Conservation (phyloP, 2,113 vertebrate species). For the Neolamprologus cancellatus region DNA sequence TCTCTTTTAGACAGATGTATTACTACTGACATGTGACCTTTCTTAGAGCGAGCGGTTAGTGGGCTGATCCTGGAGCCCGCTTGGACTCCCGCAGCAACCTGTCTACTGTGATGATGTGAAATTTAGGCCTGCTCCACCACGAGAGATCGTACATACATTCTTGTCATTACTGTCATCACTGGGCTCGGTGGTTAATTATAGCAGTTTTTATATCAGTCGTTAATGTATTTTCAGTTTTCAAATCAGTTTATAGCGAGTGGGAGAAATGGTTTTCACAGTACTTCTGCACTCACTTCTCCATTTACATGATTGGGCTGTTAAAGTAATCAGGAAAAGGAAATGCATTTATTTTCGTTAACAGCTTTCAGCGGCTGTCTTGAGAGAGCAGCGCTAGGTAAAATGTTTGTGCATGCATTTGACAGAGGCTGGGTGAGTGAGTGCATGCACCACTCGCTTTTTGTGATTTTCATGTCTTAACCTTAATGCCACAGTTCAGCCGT, state of each 20-base stretch:
- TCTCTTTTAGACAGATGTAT: constrained; percentile 7
- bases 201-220: neutral
- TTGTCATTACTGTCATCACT: neutral
- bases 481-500: constrained; percentile 11
- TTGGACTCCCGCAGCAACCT: neutral
- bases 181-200: neutral
- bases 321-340: constrained; percentile 40
- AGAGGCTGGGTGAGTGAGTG: neutral
- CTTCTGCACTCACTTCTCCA: neutral
- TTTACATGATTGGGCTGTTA: constrained; percentile 6
- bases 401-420: neutral
- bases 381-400: neutral
- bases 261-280: neutral
- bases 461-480: constrained; percentile 4
- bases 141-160: neutral
- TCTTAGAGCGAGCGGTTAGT: neutral
- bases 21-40: constrained; percentile 48
- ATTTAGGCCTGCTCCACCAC: neutral
- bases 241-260: neutral
- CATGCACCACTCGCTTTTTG: neutral
- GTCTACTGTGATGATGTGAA: constrained; percentile 15
- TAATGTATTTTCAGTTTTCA: neutral
- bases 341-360: constrained; percentile 27
- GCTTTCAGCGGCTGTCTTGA: constrained; percentile 3
- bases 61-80: neutral